Base-by-base conservation (phyloP, 2,113 vertebrate genomes). In the Plecotus auritus region DNA sequence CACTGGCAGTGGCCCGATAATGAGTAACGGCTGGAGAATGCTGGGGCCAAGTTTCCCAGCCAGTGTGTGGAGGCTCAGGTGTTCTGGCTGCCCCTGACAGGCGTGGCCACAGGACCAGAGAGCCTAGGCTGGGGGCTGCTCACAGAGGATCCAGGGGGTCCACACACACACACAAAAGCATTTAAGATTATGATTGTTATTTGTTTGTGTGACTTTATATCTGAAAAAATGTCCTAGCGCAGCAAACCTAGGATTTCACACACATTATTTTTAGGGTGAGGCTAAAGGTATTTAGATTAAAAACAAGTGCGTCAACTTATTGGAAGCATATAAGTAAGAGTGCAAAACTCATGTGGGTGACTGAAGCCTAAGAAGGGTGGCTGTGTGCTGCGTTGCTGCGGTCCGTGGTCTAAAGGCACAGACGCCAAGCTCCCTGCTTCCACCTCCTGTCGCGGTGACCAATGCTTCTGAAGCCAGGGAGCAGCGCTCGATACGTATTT, bases 391-490 rank as follows among this genome's bases (percentile, higher is more conserved):
- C 0, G 0, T 74, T 40, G 49, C 64, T 2, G 14, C 0, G 4
- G 45, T 23, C 40, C 13, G 40, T 2, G 4, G 16, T 74, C 20
- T 23, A 47, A 86, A 87, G 83, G 37, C 32, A 22, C 22, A 17
- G 37, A 28, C 64, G 13, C 42, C 12, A 11, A n/a, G 69, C 28
- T 47, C 54, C 42, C 67, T 14, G 47, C 28, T 51, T 23, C 64
- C 9, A n/a, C 54, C 32, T 88, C 49, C 85, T 35, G 42, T 72
- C 22, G 20, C 4, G 8, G 66, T 4, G 14, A 67, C 10, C 45
- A 47, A 32, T 37, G 32, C 49, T 89, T 91, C 76, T 72, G 80
- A 94, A 74, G 81, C 40, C 49, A 30, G 42, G 72, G 72, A 80
- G 26, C 51, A 66, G 82, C 5, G 1, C 42, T 6, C 9, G 0